Percentiles rank a stretch among this genome's conserved stretches.
Evolutionary conservation across 2,797 vertebrate genomes (phyloP).

Genomic region (Martes flavigula): DNA sequence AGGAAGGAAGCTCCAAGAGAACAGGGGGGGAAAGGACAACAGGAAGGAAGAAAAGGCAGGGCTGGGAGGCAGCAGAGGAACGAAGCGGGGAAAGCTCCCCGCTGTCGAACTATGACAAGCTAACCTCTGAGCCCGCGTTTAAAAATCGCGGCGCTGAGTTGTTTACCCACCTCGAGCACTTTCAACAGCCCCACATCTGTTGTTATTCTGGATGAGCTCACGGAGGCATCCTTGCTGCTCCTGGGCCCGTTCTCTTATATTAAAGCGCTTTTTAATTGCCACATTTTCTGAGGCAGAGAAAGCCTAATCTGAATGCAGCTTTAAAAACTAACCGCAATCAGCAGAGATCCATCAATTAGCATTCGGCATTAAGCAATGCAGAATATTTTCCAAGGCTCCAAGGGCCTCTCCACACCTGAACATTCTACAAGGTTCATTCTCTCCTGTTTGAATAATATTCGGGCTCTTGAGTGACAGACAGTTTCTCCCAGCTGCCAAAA

Average conservation of each 20-base stretch:
- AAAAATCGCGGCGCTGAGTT: background rate
- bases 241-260: slow-evolving; percentile 75
- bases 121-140: slow-evolving; percentile 5
- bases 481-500: slow-evolving; percentile 74
- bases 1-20: background rate
- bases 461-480: slow-evolving; percentile 71
- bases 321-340: slow-evolving; percentile 78
- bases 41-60: background rate
- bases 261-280: slow-evolving; percentile 83
- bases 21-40: background rate
- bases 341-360: slow-evolving; percentile 83
- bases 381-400: slow-evolving; percentile 76
- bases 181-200: background rate
- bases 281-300: slow-evolving; percentile 81
- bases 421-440: slow-evolving; percentile 74
- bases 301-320: slow-evolving; percentile 83
- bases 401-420: slow-evolving; percentile 77
- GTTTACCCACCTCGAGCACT: slow-evolving; percentile 4
- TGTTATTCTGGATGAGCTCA: slow-evolving; percentile 31
- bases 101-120: background rate
- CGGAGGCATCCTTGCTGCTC: slow-evolving; percentile 56
- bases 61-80: background rate
- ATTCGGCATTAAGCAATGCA: slow-evolving; percentile 71
- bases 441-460: slow-evolving; percentile 75
- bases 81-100: background rate